These are phyloP conservation scores for Astatotilapia flaviijosephi DNA, from an alignment of 2,113 vertebrate species.

Conservation along the genomic window DNA sequence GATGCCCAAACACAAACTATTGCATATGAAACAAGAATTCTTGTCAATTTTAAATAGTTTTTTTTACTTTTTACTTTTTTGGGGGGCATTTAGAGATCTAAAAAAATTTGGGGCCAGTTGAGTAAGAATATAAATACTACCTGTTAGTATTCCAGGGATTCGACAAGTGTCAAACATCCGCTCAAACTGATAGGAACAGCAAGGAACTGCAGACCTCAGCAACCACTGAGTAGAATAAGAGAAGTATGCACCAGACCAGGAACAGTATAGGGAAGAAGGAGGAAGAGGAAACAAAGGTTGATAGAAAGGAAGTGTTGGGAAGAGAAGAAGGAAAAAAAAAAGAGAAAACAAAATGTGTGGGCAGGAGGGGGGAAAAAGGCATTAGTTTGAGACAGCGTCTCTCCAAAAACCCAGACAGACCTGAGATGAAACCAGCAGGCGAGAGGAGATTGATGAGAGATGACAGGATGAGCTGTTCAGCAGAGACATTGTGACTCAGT, in stretches of 20 bases:
- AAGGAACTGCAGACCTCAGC: conserved; percentile 80
- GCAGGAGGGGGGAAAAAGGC: conserved; percentile 15
- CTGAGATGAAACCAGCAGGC: conserved; percentile 6
- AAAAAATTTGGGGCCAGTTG: neutral
- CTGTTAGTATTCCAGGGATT: conserved; percentile 76
- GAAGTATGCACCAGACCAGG: neutral
- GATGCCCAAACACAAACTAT: neutral
- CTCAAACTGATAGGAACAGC: conserved; percentile 84
- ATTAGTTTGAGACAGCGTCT: conserved; percentile 15
- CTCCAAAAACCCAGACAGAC: conserved; percentile 19
- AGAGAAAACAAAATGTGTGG: neutral
- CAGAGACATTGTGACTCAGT: conserved; percentile 18
- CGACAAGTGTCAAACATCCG: conserved; percentile 83
- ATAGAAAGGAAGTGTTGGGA: neutral
- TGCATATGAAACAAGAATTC: neutral
- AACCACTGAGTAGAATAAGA: conserved; percentile 71
- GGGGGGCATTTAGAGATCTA: neutral
- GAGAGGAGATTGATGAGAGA: conserved; percentile 14
- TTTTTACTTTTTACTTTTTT: neutral
- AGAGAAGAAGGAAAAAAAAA: neutral
- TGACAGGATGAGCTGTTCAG: conserved; percentile 5
- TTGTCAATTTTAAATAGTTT: neutral
- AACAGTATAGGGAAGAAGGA: neutral
- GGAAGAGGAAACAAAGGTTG: neutral
- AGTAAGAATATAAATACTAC: conserved; percentile 58